Percentiles rank a stretch among this genome's conserved stretches.
phyloP scores from a whole-genome alignment of 2,888 invertebrate species.

The Melitaea athalia region DNA sequence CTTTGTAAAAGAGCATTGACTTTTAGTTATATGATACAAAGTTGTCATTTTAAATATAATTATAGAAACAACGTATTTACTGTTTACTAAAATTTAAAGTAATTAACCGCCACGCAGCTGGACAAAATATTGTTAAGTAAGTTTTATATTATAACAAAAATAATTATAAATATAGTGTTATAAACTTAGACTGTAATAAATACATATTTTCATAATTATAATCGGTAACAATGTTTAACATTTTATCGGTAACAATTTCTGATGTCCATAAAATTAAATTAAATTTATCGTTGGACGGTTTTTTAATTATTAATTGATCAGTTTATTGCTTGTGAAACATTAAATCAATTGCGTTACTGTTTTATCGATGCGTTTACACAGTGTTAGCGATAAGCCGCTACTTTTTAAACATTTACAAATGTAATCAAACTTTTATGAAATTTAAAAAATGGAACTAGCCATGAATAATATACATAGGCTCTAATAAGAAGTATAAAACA shows the following conservation, averaged over 20 bases:
- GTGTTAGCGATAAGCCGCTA: constrained; percentile 28
- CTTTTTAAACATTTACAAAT: constrained; percentile 5
- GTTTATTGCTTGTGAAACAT: constrained; percentile 25
- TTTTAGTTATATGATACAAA: no score
- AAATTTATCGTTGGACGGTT: constrained; percentile 18
- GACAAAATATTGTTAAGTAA: no score
- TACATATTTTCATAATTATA: not conserved
- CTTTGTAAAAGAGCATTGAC: not conserved
- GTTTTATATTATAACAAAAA: no score
- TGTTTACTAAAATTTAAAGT: no score
- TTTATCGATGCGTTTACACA: constrained; percentile 29
- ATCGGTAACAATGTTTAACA: not conserved
- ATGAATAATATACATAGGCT: no score
- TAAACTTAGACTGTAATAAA: no score
- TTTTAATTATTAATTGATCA: constrained; percentile 14
- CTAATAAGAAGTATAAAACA: no score
- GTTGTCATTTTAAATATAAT: no score
- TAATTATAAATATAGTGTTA: no score
- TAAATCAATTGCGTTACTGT: constrained; percentile 27
- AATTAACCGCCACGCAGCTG: no score
- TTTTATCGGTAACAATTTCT: not conserved
- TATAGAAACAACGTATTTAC: no score
- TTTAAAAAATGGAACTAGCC: not conserved
- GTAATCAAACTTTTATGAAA: not conserved
- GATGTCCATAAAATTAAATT: not conserved